These are phyloP conservation scores for Lepas anatifera DNA, from an alignment of 2,888 invertebrate species.

Conservation along the genomic window DNA sequence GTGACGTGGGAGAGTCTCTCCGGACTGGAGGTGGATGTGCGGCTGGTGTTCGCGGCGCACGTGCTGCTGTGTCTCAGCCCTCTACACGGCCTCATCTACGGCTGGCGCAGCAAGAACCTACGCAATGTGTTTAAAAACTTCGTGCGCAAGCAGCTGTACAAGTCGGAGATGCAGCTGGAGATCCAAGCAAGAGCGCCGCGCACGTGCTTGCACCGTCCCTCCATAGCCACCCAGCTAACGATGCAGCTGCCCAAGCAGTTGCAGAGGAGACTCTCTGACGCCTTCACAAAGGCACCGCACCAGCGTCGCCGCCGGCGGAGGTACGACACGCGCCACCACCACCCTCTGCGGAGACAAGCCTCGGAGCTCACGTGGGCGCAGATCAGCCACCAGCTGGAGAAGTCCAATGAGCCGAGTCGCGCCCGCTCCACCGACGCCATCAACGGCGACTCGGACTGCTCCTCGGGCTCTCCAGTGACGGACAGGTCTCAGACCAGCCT, in stretches of 20 bases:
- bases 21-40: background rate
- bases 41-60: background rate
- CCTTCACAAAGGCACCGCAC: background rate
- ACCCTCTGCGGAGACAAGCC: background rate
- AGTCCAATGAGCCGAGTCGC: background rate
- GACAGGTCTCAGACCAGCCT: background rate
- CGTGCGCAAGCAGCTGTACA: constrained; percentile 5
- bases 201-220: constrained; percentile 2
- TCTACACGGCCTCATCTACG: background rate
- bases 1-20: background rate
- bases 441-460: background rate
- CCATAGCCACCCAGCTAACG: constrained; percentile 4
- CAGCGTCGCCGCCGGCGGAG: background rate
- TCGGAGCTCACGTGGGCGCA: constrained; percentile 8
- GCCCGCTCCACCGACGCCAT: constrained; percentile 7
- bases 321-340: background rate
- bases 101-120: background rate
- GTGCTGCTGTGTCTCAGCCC: background rate
- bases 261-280: constrained; percentile 1
- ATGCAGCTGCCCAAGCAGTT: constrained; percentile 4
- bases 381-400: background rate
- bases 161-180: constrained; percentile 14
- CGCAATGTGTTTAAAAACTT: background rate
- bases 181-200: background rate
- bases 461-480: background rate